Evolutionary conservation across 92 coral and sea anemone genomes (phyloP).

Genomic region (Heliopora coerulea): DNA sequence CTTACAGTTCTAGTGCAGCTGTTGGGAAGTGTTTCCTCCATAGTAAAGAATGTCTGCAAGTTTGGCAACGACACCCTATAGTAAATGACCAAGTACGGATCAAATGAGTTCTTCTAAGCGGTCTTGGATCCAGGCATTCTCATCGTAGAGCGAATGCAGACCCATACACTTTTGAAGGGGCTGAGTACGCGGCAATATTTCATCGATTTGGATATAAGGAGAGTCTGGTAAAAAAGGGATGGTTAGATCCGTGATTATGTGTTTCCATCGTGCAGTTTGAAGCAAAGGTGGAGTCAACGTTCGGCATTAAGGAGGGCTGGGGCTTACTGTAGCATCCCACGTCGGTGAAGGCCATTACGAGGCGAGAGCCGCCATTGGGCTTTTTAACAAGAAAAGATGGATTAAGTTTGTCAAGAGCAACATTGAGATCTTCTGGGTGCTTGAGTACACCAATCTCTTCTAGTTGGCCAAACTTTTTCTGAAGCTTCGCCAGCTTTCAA

Average conservation of each 20-base stretch:
- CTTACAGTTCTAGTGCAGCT: constrained; percentile 34
- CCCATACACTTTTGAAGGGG: constrained; percentile 45
- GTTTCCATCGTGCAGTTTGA: constrained; percentile 49
- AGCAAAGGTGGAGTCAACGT: constrained; percentile 38
- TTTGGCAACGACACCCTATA: constrained; percentile 19
- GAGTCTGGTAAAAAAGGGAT: constrained; percentile 49
- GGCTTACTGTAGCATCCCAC: constrained; percentile 45
- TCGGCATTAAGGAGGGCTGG: constrained; percentile 44
- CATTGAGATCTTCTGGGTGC: constrained; percentile 57
- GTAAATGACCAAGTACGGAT: constrained; percentile 44
- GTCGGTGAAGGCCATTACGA: constrained; percentile 52
- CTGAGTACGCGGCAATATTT: constrained; percentile 50
- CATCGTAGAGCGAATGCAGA: constrained; percentile 47
- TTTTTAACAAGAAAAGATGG: constrained; percentile 55
- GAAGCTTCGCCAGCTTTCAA: constrained; percentile 37
- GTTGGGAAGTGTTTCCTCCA: constrained; percentile 15
- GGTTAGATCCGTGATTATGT: constrained; percentile 51
- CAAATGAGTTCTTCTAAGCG: constrained; percentile 51
- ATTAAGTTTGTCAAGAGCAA: constrained; percentile 47
- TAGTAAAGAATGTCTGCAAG: constrained; percentile 30
- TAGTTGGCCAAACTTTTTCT: constrained; percentile 43
- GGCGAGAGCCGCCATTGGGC: constrained; percentile 44
- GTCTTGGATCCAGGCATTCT: constrained; percentile 52
- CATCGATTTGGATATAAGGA: constrained; percentile 41
- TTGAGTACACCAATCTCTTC: constrained; percentile 44